Evolutionary conservation across 2,113 vertebrate species (phyloP).

Genomic region (Mormyrus iriodes): DNA sequence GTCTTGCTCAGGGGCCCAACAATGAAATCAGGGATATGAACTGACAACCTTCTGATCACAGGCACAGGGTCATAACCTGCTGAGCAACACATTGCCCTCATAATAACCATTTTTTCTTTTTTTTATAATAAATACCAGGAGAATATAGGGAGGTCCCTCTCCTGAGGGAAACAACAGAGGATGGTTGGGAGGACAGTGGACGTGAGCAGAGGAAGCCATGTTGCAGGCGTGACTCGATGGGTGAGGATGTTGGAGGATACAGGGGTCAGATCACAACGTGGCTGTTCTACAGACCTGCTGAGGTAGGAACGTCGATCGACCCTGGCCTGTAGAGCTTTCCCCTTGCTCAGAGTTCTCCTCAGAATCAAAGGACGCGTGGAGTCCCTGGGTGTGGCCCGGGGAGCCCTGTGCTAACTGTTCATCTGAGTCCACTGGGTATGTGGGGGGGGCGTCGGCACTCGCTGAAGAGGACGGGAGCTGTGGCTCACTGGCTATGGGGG

Average conservation of each 20-base stretch:
- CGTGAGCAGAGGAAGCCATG: constrained; percentile 23
- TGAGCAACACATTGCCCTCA: neutral
- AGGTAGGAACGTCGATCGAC: constrained; percentile 10
- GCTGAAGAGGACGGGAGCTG: neutral
- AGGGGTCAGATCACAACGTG: constrained; percentile 16
- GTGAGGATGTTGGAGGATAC: neutral
- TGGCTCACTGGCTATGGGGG: neutral
- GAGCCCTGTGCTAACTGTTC: constrained; percentile 12
- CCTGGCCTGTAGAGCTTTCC: constrained; percentile 10
- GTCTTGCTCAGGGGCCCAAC: neutral
- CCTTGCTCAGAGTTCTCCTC: neutral
- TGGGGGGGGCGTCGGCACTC: neutral
- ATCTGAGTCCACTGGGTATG: neutral
- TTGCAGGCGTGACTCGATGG: constrained; percentile 28
- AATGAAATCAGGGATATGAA: neutral
- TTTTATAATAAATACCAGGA: neutral
- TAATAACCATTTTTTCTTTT: neutral
- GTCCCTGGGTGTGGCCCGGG: constrained; percentile 15
- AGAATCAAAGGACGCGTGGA: constrained; percentile 3
- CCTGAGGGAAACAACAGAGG: neutral
- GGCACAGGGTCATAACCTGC: neutral
- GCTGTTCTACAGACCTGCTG: constrained; percentile 48
- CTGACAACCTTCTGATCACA: neutral
- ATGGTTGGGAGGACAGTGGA: neutral
- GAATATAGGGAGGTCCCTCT: constrained; percentile 19